Percentiles rank a stretch among this genome's conserved stretches.
phyloP scores from a whole-genome alignment of 1,140 invertebrate genomes.

The Eurosta solidaginis region DNA sequence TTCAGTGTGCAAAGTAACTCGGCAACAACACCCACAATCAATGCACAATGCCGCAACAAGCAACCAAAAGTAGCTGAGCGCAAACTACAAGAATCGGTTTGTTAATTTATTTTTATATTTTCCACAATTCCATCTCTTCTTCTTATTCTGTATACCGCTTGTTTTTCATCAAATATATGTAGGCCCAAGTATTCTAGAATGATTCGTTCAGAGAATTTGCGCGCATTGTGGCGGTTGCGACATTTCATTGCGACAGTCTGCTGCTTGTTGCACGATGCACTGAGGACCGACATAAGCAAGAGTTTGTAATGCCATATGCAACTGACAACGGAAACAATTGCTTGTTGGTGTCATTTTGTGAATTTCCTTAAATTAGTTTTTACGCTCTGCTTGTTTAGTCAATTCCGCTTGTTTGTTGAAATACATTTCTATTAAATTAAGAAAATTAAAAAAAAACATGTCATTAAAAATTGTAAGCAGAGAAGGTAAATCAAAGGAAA shows the following conservation, averaged over 20 bases:
- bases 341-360: neutral
- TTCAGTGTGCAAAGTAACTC: neutral
- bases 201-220: neutral
- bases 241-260: too few relatives aligned
- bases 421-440: too few relatives aligned
- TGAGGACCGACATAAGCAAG: neutral
- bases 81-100: neutral
- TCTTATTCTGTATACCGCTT: neutral
- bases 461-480: too few relatives aligned
- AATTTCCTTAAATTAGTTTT: neutral
- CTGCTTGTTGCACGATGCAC: neutral
- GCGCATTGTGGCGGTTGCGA: neutral
- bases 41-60: neutral
- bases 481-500: too few relatives aligned
- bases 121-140: too few relatives aligned
- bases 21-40: neutral
- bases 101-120: constrained; percentile 27
- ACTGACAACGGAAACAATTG: neutral
- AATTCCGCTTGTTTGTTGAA: neutral
- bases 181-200: too few relatives aligned
- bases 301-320: neutral
- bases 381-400: neutral
- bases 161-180: too few relatives aligned
- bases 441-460: too few relatives aligned
- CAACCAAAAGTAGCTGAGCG: neutral